These are phyloP conservation scores for Zaprionus vittiger DNA, from an alignment of 1,140 invertebrate species.

Conservation along the genomic window DNA sequence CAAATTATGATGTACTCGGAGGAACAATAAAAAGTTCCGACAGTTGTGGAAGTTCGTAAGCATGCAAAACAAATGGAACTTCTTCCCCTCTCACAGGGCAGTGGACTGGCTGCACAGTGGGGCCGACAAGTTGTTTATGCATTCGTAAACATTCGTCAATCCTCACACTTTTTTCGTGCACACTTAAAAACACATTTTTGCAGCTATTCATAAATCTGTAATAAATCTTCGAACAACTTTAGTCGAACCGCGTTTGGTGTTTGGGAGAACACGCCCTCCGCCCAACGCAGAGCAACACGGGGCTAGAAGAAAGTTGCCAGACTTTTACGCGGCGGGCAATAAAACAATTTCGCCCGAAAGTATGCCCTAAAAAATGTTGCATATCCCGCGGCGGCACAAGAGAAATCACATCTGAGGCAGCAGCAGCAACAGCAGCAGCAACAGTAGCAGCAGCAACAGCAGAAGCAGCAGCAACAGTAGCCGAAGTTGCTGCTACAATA, in stretches of 20 bases:
- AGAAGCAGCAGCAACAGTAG: background rate
- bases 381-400: slow-evolving; percentile 39
- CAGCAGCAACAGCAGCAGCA: background rate
- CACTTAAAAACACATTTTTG: slow-evolving; percentile 8
- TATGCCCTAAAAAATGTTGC: slow-evolving; percentile 51
- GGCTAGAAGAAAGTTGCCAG: slow-evolving; percentile 26
- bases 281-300: background rate
- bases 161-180: background rate
- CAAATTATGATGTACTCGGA: slow-evolving; percentile 32
- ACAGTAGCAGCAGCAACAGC: background rate
- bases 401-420: slow-evolving; percentile 33
- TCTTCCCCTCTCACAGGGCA: background rate
- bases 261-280: too few relatives aligned
- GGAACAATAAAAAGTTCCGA: slow-evolving; percentile 31
- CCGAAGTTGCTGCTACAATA: background rate
- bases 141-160: slow-evolving; percentile 5
- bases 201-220: slow-evolving; percentile 5
- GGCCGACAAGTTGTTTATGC: background rate
- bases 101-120: background rate
- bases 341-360: slow-evolving; percentile 52
- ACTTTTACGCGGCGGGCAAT: slow-evolving; percentile 41
- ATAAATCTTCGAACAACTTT: slow-evolving; percentile 18
- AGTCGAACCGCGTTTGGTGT: background rate
- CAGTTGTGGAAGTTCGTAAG: background rate
- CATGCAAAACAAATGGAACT: slow-evolving; percentile 13